Conservation (phyloP, 1,140 invertebrate genomes). For the Bombus consobrinus region DNA sequence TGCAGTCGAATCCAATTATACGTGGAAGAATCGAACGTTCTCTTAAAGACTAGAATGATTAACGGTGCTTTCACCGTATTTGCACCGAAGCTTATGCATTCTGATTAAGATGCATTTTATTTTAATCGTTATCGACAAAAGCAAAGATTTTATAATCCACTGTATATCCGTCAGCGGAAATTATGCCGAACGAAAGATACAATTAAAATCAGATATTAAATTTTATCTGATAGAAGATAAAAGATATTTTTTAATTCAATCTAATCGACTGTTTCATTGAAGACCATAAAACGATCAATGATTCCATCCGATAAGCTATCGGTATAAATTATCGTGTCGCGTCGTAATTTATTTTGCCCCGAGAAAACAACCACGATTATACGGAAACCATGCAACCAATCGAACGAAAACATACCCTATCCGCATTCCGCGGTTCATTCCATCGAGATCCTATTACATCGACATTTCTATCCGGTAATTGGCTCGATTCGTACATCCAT, state of each 20-base stretch:
- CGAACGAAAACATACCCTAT: background rate
- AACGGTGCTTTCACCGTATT: background rate
- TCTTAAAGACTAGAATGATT: background rate
- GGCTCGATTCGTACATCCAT: background rate
- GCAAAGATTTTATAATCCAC: too few relatives aligned
- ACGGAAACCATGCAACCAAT: background rate
- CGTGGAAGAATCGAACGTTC: background rate
- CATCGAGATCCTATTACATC: background rate
- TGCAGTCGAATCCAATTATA: background rate
- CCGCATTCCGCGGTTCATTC: background rate
- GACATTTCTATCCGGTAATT: constrained; percentile 17
- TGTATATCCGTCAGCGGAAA: too few relatives aligned
- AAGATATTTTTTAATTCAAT: background rate
- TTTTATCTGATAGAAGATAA: background rate
- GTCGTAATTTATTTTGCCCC: background rate
- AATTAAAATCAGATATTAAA: background rate
- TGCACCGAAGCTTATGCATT: background rate
- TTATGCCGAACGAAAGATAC: background rate
- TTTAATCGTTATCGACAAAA: too few relatives aligned
- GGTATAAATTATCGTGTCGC: background rate
- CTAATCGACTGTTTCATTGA: background rate
- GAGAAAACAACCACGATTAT: too few relatives aligned
- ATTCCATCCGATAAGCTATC: background rate
- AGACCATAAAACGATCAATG: background rate
- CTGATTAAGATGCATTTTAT: too few relatives aligned